A percentile compares a stretch with the other conserved stretches of the same genome.
Evolutionary conservation across 2,113 vertebrate genomes (phyloP).

Genomic region (Pseudopodoces humilis): DNA sequence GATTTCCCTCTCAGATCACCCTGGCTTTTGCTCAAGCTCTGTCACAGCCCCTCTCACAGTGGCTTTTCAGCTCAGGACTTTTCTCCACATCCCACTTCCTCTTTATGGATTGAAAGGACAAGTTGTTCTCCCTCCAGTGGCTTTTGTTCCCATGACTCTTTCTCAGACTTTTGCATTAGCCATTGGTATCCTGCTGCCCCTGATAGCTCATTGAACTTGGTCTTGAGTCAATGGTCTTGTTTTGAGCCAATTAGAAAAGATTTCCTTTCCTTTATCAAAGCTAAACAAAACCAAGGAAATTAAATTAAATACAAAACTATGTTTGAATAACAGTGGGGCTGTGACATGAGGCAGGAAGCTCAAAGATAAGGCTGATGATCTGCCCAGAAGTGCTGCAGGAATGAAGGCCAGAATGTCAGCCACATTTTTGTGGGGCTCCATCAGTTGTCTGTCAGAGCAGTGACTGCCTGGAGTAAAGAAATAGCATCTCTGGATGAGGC

Average conservation of each 20-base stretch:
- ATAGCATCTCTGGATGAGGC: neutral
- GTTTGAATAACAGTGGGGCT: slow-evolving; percentile 53
- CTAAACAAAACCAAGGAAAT: slow-evolving; percentile 73
- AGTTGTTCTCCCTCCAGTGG: slow-evolving; percentile 7
- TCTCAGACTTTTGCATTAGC: slow-evolving; percentile 33
- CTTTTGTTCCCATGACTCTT: slow-evolving; percentile 60
- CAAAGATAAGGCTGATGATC: slow-evolving; percentile 59
- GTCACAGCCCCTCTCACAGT: neutral
- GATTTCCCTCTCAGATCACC: neutral
- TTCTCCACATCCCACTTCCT: neutral
- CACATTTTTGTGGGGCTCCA: neutral
- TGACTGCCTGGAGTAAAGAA: neutral
- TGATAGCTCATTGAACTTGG: slow-evolving; percentile 59
- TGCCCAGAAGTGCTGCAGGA: neutral
- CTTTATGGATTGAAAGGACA: neutral
- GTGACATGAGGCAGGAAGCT: slow-evolving; percentile 63
- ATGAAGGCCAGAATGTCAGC: neutral
- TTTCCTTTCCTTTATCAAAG: slow-evolving; percentile 69
- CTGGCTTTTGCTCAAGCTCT: neutral
- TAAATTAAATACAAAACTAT: slow-evolving; percentile 56
- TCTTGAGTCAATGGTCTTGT: slow-evolving; percentile 55
- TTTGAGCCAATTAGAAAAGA: slow-evolving; percentile 56
- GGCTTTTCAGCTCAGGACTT: neutral
- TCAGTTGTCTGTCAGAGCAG: neutral
- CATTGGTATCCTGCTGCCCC: slow-evolving; percentile 44